phyloP scores from a whole-genome alignment of 2,797 vertebrate species.

The Anomalospiza imberbis region DNA sequence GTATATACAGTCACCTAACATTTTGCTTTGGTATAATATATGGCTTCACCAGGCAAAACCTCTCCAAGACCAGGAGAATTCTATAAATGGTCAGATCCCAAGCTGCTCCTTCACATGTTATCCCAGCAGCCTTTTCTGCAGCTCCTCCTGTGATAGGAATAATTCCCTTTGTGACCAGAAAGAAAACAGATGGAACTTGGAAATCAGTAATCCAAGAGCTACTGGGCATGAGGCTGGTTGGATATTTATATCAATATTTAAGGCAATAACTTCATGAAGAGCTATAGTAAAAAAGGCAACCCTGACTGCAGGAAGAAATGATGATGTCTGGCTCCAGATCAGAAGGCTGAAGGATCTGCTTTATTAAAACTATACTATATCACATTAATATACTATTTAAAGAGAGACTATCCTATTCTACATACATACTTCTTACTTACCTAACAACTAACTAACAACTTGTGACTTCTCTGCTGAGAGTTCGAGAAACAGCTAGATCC shows the following conservation, averaged over 20 bases:
- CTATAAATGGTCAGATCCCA: not conserved
- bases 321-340: too few relatives aligned
- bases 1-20: not conserved
- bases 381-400: too few relatives aligned
- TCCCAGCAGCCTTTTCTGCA: not conserved
- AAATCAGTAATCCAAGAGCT: not conserved
- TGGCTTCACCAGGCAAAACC: not conserved
- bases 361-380: too few relatives aligned
- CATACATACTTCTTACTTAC: too few relatives aligned
- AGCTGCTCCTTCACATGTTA: not conserved
- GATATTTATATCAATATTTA: not conserved
- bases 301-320: too few relatives aligned
- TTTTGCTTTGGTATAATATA: not conserved
- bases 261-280: too few relatives aligned
- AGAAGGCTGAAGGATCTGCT: too few relatives aligned
- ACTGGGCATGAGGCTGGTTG: not conserved
- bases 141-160: not conserved
- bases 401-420: too few relatives aligned
- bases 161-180: not conserved
- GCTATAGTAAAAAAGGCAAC: too few relatives aligned
- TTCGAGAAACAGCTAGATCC: too few relatives aligned
- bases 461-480: too few relatives aligned
- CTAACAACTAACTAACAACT: too few relatives aligned
- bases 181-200: not conserved
- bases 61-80: not conserved